Conservation (phyloP, 2,797 vertebrate species). For the Acrossocheilus fasciatus region DNA sequence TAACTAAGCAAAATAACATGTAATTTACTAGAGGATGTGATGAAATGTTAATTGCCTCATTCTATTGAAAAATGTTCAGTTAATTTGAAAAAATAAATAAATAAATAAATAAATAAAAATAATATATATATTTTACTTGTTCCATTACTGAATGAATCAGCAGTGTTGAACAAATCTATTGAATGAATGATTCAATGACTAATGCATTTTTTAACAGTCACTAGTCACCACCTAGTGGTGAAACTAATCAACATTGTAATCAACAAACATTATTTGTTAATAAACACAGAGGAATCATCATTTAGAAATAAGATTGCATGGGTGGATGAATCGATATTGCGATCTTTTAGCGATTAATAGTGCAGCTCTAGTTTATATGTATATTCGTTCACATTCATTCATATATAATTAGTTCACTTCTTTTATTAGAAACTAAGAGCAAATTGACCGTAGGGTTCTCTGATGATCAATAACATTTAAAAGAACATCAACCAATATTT, state of each 20-base stretch:
- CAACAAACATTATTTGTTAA: too few relatives aligned
- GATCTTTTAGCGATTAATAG: neutral
- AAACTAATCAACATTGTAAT: too few relatives aligned
- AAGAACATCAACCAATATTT: neutral
- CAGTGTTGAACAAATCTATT: too few relatives aligned
- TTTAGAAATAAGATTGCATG: neutral
- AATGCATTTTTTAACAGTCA: too few relatives aligned
- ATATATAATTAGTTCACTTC: neutral
- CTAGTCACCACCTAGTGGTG: too few relatives aligned
- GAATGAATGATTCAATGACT: too few relatives aligned
- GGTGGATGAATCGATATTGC: neutral
- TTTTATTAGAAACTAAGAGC: neutral
- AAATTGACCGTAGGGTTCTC: neutral
- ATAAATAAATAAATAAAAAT: neutral
- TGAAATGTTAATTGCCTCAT: neutral
- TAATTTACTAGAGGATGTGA: neutral
- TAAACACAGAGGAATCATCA: too few relatives aligned
- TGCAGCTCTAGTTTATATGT: neutral
- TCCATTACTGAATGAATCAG: neutral
- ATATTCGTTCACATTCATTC: neutral
- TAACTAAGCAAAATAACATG: neutral
- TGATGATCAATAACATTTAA: too few relatives aligned
- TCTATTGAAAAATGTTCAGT: neutral
- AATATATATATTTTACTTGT: neutral
- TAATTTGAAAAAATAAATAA: neutral